Percentiles rank a stretch among this genome's conserved stretches.
Evolutionary conservation across 1,140 invertebrate genomes (phyloP).

Genomic region (Riptortus pedestris): DNA sequence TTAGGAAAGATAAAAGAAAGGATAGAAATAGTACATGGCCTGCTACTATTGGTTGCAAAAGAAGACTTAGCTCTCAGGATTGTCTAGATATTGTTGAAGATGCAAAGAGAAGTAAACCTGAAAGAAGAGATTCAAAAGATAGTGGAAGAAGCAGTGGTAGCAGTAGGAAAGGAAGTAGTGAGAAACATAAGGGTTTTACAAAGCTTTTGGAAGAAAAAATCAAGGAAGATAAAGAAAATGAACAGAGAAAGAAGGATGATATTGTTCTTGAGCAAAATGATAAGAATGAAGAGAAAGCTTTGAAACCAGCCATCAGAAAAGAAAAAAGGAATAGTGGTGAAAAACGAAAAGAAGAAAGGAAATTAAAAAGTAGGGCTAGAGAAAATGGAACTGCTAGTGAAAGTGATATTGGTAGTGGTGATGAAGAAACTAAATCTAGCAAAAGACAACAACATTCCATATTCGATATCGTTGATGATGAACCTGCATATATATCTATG

Average conservation of each 20-base stretch:
- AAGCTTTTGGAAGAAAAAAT: slow-evolving; percentile 45
- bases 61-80: slow-evolving; percentile 67
- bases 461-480: slow-evolving; percentile 81
- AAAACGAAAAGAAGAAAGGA: slow-evolving; percentile 31
- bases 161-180: slow-evolving; percentile 31
- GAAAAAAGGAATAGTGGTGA: slow-evolving; percentile 31
- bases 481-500: slow-evolving; percentile 89
- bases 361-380: slow-evolving; percentile 32
- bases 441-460: slow-evolving; percentile 63
- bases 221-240: slow-evolving; percentile 43
- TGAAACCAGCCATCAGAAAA: slow-evolving; percentile 25
- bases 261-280: slow-evolving; percentile 5
- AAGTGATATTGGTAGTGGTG: slow-evolving; percentile 48
- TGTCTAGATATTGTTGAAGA: slow-evolving; percentile 55
- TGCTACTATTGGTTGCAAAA: slow-evolving; percentile 50
- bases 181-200: slow-evolving; percentile 40
- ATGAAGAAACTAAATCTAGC: slow-evolving; percentile 50
- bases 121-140: slow-evolving; percentile 64
- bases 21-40: slow-evolving; percentile 40
- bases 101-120: slow-evolving; percentile 55
- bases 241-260: slow-evolving; percentile 30
- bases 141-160: slow-evolving; percentile 34
- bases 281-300: slow-evolving; percentile 21
- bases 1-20: slow-evolving; percentile 37
- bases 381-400: slow-evolving; percentile 34